Base-by-base conservation (phyloP, 2,797 vertebrate genomes). In the Sebastes iracundus region DNA sequence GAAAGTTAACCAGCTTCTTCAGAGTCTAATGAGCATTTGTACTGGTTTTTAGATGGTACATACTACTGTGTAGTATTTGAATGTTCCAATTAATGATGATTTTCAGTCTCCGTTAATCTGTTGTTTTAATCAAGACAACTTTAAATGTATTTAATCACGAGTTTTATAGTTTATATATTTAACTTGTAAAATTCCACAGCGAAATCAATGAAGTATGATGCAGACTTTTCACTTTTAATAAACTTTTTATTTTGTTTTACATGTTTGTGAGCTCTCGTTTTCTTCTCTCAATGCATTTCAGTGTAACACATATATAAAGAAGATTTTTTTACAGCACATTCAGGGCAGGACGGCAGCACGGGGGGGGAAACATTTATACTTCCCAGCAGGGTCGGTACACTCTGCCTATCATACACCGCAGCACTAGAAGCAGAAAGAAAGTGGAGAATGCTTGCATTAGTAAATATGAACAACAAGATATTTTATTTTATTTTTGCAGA, bases 321-420 rank as follows among this genome's bases (percentile, higher is more conserved):
- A 61, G 46, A 73, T 3, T 58, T 55, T 53, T 73, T 63, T 49
- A 63, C 58, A 77, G 59, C 33, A 72, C 56, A 27, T 76, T 62
- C 22, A 6, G 32, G 63, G 5, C 11, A 7, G 23, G 63, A 6
- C 11, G 4, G 52, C 20, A 10, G 33, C 46, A 25, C 11, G 22
- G 38, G 32, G 35, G 2, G 42, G 35, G 3, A 12, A 9, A 25
- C 65, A 8, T 35, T 94, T 94, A 97, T 59, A 85, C 83, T 86
- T 97, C 95, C 98, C 97, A 99, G 90, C 98, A 99, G 61, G 98
- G 98, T 86, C 98, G 95, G 84, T 99, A 99, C 66, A 99, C 97
- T 97, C 98, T 94, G 93, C 98, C 98, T 81, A 99, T 95, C 98
- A 99, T 99, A 81, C 98, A 99, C 49, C 97, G 96, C 85, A 99